Conservation (phyloP, 2,888 invertebrate genomes). For the Frankliniella fusca region DNA sequence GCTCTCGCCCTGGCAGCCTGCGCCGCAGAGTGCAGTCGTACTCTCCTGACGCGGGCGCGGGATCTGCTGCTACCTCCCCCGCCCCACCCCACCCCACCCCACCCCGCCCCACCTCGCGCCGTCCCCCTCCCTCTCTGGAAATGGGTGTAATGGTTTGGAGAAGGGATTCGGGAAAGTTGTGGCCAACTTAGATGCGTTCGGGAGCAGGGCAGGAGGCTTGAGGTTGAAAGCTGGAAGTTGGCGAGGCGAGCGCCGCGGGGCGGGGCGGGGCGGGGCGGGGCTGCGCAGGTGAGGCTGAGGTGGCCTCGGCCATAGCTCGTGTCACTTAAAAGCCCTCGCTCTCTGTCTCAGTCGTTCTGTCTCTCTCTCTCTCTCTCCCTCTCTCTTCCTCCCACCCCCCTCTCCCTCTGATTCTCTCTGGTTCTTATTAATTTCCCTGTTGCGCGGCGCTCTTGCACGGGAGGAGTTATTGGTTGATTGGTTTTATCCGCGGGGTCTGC, state of each 20-base stretch:
- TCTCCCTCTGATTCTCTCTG: neutral
- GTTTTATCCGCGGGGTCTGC: too few species aligned
- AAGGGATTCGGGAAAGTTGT: conserved; percentile 5
- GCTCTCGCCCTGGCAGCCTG: too few species aligned
- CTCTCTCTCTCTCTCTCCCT: neutral
- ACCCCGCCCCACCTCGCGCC: neutral
- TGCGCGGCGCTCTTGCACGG: neutral
- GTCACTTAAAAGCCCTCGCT: neutral
- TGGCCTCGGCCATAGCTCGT: neutral
- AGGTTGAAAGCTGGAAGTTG: neutral
- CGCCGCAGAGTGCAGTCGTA: neutral
- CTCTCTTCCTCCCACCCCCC: neutral
- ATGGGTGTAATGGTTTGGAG: conserved; percentile 6
- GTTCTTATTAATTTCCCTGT: neutral
- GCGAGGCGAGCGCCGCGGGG: neutral
- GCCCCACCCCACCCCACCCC: neutral
- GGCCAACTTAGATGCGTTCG: neutral
- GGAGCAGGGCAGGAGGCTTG: neutral
- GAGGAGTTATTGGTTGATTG: too few species aligned
- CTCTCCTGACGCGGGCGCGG: neutral
- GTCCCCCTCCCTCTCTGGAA: neutral
- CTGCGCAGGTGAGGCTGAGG: neutral
- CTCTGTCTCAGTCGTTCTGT: neutral
- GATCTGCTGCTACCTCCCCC: neutral
- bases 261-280: neutral